Evolutionary conservation across 2,113 vertebrate species (phyloP).

Genomic region (Solea senegalensis): DNA sequence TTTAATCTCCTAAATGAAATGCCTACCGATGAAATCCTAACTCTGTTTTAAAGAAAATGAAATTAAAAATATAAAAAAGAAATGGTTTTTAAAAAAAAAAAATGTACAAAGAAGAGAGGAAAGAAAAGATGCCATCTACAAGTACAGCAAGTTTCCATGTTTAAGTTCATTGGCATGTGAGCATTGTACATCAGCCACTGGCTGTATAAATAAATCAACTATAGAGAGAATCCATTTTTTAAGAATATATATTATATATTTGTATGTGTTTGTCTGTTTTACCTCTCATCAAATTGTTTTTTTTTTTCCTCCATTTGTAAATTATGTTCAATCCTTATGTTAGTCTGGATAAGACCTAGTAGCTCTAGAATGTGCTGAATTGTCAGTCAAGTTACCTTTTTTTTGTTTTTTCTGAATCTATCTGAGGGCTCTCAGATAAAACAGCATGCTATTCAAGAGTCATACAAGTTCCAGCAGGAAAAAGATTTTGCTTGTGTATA

Average conservation of each 20-base stretch:
- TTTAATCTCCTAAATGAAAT: constrained; percentile 78
- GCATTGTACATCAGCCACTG: constrained; percentile 76
- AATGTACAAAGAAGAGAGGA: constrained; percentile 49
- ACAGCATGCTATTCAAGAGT: constrained; percentile 60
- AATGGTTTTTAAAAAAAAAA: constrained; percentile 63
- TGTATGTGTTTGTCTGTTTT: constrained; percentile 85
- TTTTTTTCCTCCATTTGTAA: constrained; percentile 78
- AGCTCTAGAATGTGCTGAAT: constrained; percentile 76
- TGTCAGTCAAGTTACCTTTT: constrained; percentile 47
- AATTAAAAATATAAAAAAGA: constrained; percentile 46
- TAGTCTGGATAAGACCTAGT: constrained; percentile 69
- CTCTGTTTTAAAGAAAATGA: constrained; percentile 74
- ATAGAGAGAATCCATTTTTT: constrained; percentile 86
- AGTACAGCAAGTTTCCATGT: constrained; percentile 72
- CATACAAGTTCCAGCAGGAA: constrained; percentile 43
- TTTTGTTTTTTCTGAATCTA: constrained; percentile 46
- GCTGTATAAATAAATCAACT: constrained; percentile 82
- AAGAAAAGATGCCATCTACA: constrained; percentile 65
- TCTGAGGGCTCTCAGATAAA: constrained; percentile 70
- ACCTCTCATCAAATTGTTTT: constrained; percentile 74
- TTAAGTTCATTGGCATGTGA: constrained; percentile 69
- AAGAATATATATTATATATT: constrained; percentile 87
- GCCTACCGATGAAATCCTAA: constrained; percentile 73
- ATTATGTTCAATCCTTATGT: constrained; percentile 76
- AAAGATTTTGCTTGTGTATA: constrained; percentile 34